These are phyloP conservation scores for Brachirus orientalis DNA, from an alignment of 2,113 vertebrate species.

Conservation along the genomic window DNA sequence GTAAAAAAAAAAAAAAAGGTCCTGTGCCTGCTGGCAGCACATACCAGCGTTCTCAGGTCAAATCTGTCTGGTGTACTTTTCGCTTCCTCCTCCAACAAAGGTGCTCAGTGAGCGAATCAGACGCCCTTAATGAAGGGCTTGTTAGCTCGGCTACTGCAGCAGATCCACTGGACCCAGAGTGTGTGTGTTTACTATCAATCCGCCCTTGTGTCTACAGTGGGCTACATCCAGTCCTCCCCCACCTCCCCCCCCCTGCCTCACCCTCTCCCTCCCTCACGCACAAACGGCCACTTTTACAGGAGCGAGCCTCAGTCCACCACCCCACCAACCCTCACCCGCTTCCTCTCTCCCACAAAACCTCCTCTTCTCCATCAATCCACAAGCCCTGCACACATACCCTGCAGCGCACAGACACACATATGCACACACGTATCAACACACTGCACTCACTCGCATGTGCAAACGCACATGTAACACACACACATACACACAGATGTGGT, in stretches of 20 bases:
- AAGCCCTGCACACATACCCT: slow-evolving; percentile 51
- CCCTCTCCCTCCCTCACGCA: slow-evolving; percentile 35
- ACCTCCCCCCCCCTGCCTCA: slow-evolving; percentile 7
- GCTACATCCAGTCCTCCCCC: slow-evolving; percentile 58
- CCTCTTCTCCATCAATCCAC: slow-evolving; percentile 59
- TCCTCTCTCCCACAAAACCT: slow-evolving; percentile 36
- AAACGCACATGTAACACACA: neutral
- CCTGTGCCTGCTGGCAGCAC: slow-evolving; percentile 49
- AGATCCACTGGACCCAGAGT: slow-evolving; percentile 68
- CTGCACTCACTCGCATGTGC: neutral
- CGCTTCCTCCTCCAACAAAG: slow-evolving; percentile 76
- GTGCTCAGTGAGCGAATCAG: slow-evolving; percentile 75
- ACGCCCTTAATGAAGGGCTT: slow-evolving; percentile 77
- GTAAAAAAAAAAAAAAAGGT: slow-evolving; percentile 1
- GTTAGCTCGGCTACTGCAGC: slow-evolving; percentile 69
- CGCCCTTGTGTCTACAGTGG: slow-evolving; percentile 72
- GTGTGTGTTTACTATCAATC: slow-evolving; percentile 78
- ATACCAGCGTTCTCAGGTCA: slow-evolving; percentile 66
- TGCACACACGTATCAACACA: too few relatives aligned
- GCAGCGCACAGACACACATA: slow-evolving; percentile 16
- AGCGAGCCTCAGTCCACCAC: slow-evolving; percentile 8
- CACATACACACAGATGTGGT: neutral
- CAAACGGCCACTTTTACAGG: slow-evolving; percentile 75
- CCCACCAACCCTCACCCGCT: neutral
- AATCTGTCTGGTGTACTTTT: slow-evolving; percentile 74